Evolutionary conservation across 1,140 invertebrate genomes (phyloP).

Genomic region (Ruditapes philippinarum): DNA sequence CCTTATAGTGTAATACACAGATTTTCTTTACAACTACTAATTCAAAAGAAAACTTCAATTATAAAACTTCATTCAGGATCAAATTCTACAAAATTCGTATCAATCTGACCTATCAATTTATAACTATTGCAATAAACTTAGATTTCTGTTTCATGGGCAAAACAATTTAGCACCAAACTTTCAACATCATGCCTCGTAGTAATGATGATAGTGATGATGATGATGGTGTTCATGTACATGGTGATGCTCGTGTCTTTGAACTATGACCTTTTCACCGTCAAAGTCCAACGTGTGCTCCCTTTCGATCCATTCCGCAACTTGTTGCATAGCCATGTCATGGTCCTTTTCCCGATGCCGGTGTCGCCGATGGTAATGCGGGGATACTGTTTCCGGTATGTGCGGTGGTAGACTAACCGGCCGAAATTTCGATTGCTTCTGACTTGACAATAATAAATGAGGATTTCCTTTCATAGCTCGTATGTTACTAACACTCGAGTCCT

Average conservation of each 20-base stretch:
- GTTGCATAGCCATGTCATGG: conserved; percentile 91
- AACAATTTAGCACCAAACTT: neutral
- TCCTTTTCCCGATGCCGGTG: conserved; percentile 91
- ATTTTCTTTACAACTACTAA: no score
- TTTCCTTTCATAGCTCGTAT: conserved; percentile 61
- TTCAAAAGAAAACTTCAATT: no score
- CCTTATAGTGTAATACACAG: no score
- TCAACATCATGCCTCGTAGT: conserved; percentile 84
- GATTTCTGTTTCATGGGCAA: neutral
- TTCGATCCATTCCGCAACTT: conserved; percentile 88
- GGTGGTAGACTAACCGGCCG: conserved; percentile 80
- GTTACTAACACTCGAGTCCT: conserved; percentile 73
- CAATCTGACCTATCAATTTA: no score
- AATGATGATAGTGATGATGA: conserved; percentile 93
- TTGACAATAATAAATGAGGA: conserved; percentile 47
- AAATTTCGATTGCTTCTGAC: conserved; percentile 74
- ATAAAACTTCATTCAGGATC: no score
- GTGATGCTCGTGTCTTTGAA: conserved; percentile 89
- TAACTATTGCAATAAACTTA: no score
- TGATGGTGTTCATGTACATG: conserved; percentile 94
- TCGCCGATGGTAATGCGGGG: conserved; percentile 88
- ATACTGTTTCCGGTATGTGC: conserved; percentile 79
- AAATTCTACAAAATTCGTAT: no score
- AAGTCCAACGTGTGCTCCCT: conserved; percentile 83
- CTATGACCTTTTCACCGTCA: conserved; percentile 77